A percentile compares a stretch with the other conserved stretches of the same genome.
These are phyloP conservation scores for Sitobion miscanthi DNA, from an alignment of 1,140 invertebrate genomes.

Conservation along the genomic window DNA sequence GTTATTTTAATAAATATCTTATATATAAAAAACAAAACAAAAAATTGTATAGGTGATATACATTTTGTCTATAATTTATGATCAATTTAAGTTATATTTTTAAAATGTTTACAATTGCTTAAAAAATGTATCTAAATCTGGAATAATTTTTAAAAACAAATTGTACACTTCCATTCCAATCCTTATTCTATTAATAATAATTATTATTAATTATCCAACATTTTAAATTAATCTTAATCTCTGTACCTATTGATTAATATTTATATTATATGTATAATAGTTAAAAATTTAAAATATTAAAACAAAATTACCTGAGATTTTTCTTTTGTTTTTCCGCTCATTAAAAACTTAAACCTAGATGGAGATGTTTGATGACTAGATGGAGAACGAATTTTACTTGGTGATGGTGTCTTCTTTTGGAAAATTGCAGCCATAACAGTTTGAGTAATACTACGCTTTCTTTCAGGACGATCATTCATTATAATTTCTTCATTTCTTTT, in stretches of 20 bases:
- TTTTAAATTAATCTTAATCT: too few species aligned
- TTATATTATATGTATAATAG: neutral
- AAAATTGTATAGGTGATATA: neutral
- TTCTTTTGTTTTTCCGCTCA: constrained; percentile 45
- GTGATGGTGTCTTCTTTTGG: constrained; percentile 43
- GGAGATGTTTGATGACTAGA: constrained; percentile 54
- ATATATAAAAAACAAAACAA: neutral
- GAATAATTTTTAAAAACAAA: neutral
- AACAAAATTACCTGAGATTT: constrained; percentile 45
- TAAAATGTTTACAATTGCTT: neutral
- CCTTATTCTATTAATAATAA: neutral
- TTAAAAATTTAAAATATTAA: neutral
- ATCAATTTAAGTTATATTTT: neutral
- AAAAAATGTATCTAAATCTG: neutral
- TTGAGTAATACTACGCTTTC: constrained; percentile 52
- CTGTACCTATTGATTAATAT: neutral
- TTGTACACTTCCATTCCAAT: neutral
- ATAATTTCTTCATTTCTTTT: constrained; percentile 26
- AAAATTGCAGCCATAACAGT: constrained; percentile 51
- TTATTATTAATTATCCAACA: too few species aligned
- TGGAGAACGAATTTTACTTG: constrained; percentile 39
- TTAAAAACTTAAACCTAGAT: constrained; percentile 46
- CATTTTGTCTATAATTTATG: neutral
- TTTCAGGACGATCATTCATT: constrained; percentile 37
- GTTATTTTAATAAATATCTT: neutral